Percentiles rank a stretch among this genome's conserved stretches.
These are phyloP conservation scores for Cepaea hortensis DNA, from an alignment of 2,888 invertebrate species.

Conservation along the genomic window DNA sequence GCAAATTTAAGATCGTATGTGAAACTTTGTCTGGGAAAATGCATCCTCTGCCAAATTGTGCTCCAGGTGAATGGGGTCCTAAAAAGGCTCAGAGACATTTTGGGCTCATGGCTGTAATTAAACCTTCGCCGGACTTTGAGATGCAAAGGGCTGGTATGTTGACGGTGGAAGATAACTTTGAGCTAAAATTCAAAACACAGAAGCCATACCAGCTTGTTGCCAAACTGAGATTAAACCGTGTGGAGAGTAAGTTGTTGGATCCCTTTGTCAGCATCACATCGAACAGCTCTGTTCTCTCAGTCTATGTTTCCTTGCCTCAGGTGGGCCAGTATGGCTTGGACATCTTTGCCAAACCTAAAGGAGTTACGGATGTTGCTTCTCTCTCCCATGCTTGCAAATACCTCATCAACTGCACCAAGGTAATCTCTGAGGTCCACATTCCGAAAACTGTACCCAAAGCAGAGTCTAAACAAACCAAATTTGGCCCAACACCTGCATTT, in stretches of 20 bases:
- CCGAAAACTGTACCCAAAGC: slow-evolving; percentile 60
- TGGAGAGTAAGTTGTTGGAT: slow-evolving; percentile 93
- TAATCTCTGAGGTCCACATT: slow-evolving; percentile 68
- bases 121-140: slow-evolving; percentile 57
- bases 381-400: slow-evolving; percentile 99
- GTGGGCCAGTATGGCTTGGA: slow-evolving; percentile 97
- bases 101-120: slow-evolving; percentile 81
- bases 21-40: slow-evolving; percentile 96
- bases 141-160: slow-evolving; percentile 91
- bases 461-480: slow-evolving; percentile 61
- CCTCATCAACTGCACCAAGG: slow-evolving; percentile 85
- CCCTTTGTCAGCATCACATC: slow-evolving; percentile 89
- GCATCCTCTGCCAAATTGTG: slow-evolving; percentile 96
- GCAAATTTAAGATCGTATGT: slow-evolving; percentile 86
- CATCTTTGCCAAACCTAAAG: slow-evolving; percentile 92
- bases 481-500: slow-evolving; percentile 71
- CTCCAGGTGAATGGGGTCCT: slow-evolving; percentile 99
- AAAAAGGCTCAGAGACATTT: slow-evolving; percentile 94
- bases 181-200: slow-evolving; percentile 72
- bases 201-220: slow-evolving; percentile 87
- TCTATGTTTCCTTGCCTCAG: slow-evolving; percentile 82
- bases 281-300: slow-evolving; percentile 87
- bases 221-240: slow-evolving; percentile 95
- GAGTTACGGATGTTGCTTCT: slow-evolving; percentile 69
- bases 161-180: slow-evolving; percentile 82